These are phyloP conservation scores for Agelastica alni DNA, from an alignment of 2,888 invertebrate genomes.

Conservation along the genomic window DNA sequence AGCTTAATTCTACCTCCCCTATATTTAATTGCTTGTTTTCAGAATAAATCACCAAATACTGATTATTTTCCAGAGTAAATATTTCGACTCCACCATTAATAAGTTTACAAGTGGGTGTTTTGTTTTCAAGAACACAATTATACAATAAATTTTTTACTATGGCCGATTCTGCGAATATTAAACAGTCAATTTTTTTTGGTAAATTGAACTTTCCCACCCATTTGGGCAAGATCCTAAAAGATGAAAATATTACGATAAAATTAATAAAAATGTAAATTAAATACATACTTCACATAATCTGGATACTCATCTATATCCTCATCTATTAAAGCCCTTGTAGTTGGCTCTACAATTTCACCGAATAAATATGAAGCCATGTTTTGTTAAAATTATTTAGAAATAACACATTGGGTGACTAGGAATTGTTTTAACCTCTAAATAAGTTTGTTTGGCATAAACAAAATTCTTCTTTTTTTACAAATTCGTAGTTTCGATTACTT, in stretches of 20 bases:
- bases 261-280: background rate
- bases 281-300: slow-evolving; percentile 40
- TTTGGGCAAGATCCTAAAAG: slow-evolving; percentile 36
- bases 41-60: slow-evolving; percentile 37
- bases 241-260: slow-evolving; percentile 4
- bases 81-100: slow-evolving; percentile 36
- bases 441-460: too few relatives aligned
- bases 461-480: too few relatives aligned
- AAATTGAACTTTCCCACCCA: slow-evolving; percentile 37
- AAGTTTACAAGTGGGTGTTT: slow-evolving; percentile 29
- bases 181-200: slow-evolving; percentile 34
- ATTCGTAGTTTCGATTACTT: too few relatives aligned
- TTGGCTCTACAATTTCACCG: slow-evolving; percentile 55
- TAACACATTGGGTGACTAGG: background rate
- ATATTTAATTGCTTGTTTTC: slow-evolving; percentile 35
- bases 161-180: slow-evolving; percentile 41
- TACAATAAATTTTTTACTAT: slow-evolving; percentile 32
- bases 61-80: slow-evolving; percentile 29
- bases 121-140: slow-evolving; percentile 28
- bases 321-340: slow-evolving; percentile 51
- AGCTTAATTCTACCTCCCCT: slow-evolving; percentile 40
- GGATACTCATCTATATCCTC: slow-evolving; percentile 50
- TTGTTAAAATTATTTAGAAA: background rate
- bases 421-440: background rate
- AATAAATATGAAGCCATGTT: slow-evolving; percentile 42